These are phyloP conservation scores for Alentia gelatinosa DNA, from an alignment of 2,888 invertebrate species.

Conservation along the genomic window DNA sequence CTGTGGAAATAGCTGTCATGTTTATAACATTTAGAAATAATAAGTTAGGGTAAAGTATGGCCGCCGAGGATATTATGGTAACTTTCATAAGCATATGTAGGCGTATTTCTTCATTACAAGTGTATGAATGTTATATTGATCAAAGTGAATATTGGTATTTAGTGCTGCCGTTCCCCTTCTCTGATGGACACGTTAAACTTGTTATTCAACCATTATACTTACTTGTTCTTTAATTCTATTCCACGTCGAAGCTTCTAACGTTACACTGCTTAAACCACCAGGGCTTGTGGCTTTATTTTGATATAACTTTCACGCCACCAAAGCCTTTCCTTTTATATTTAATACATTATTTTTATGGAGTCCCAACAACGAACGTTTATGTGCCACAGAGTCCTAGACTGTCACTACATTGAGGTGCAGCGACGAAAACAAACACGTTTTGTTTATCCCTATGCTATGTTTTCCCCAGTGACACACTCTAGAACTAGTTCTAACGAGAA, in stretches of 20 bases:
- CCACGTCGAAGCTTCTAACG: not conserved
- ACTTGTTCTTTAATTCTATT: not conserved
- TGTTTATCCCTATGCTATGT: not conserved
- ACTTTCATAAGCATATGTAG: no score
- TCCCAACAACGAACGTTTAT: not conserved
- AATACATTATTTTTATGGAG: not conserved
- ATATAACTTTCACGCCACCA: not conserved
- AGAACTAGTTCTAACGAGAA: not conserved
- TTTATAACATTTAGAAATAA: no score
- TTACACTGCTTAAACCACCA: not conserved
- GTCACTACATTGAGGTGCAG: not conserved
- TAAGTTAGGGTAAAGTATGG: no score
- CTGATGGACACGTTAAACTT: not conserved
- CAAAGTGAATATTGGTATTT: not conserved
- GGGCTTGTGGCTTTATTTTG: not conserved
- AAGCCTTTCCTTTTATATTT: not conserved
- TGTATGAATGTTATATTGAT: not conserved
- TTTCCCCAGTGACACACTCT: not conserved
- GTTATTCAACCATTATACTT: not conserved
- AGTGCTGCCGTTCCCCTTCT: not conserved
- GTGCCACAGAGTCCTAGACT: not conserved
- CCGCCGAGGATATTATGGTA: no score
- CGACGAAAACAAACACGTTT: not conserved
- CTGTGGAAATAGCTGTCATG: no score
- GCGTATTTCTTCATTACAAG: not conserved